Percentiles rank a stretch among this genome's conserved stretches.
These are phyloP conservation scores for Symphodus melops DNA, from an alignment of 2,113 vertebrate genomes.

Conservation along the genomic window DNA sequence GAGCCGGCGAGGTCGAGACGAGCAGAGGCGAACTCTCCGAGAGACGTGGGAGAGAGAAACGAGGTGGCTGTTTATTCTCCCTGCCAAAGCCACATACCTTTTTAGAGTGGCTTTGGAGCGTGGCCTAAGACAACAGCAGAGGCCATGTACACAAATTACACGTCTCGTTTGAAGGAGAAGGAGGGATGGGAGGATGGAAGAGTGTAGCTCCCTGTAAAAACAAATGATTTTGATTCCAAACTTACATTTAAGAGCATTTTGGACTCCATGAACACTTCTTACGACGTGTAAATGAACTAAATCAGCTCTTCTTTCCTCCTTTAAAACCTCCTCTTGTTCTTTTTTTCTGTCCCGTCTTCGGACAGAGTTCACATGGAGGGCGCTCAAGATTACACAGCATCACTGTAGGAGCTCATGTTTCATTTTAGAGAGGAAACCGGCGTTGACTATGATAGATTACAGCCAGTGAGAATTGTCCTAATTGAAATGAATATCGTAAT, in stretches of 20 bases:
- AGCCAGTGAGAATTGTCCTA: constrained; percentile 50
- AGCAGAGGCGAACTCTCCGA: constrained; percentile 64
- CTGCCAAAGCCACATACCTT: constrained; percentile 77
- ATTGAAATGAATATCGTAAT: constrained; percentile 75
- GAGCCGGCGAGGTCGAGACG: constrained; percentile 65
- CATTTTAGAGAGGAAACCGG: constrained; percentile 49
- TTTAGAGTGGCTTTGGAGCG: constrained; percentile 78
- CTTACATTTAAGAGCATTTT: not conserved
- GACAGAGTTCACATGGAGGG: constrained; percentile 65
- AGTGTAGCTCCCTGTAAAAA: not conserved
- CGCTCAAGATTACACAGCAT: constrained; percentile 56
- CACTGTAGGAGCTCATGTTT: constrained; percentile 60
- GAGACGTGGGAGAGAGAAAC: constrained; percentile 76
- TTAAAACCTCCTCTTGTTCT: constrained; percentile 9
- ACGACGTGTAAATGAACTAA: constrained; percentile 21
- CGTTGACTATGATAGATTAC: constrained; percentile 68
- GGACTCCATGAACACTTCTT: not conserved
- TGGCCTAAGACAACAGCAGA: constrained; percentile 76
- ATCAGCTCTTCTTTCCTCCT: not conserved
- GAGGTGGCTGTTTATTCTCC: constrained; percentile 80
- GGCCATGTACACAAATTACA: constrained; percentile 73
- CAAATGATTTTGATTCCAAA: not conserved
- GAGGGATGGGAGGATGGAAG: constrained; percentile 37
- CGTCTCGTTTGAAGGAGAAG: constrained; percentile 34
- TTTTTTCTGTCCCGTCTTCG: constrained; percentile 34